A percentile compares a stretch with the other conserved stretches of the same genome.
Evolutionary conservation across 2,113 vertebrate species (phyloP).

Genomic region (Macroglossus sobrinus): DNA sequence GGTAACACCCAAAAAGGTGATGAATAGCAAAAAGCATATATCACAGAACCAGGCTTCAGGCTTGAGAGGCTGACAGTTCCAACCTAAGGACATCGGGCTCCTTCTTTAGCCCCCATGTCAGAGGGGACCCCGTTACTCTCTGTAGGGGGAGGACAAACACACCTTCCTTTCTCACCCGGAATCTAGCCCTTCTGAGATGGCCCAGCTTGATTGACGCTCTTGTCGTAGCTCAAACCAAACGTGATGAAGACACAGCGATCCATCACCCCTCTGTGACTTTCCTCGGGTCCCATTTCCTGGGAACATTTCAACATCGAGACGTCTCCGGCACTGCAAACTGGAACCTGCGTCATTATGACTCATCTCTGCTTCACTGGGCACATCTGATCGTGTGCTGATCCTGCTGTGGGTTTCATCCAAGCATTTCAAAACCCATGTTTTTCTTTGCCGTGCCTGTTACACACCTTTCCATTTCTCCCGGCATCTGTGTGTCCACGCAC

Average conservation of each 20-base stretch:
- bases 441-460: background rate
- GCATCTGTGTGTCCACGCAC: no score
- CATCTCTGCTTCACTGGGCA: background rate
- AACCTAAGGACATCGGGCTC: background rate
- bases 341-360: slow-evolving; percentile 2
- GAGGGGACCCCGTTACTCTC: background rate
- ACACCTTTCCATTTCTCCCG: background rate
- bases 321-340: background rate
- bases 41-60: background rate
- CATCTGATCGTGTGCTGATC: background rate
- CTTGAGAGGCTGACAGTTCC: background rate
- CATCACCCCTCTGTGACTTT: background rate
- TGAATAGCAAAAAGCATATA: background rate
- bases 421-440: background rate
- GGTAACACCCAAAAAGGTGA: background rate
- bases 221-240: background rate
- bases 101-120: background rate
- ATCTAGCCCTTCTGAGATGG: background rate
- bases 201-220: background rate
- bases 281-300: background rate
- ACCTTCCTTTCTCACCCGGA: background rate
- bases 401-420: background rate
- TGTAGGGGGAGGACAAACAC: background rate
- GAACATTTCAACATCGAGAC: background rate
- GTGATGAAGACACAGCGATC: background rate